phyloP scores from a whole-genome alignment of 2,797 vertebrate species.

The Eulemur coronatus region DNA sequence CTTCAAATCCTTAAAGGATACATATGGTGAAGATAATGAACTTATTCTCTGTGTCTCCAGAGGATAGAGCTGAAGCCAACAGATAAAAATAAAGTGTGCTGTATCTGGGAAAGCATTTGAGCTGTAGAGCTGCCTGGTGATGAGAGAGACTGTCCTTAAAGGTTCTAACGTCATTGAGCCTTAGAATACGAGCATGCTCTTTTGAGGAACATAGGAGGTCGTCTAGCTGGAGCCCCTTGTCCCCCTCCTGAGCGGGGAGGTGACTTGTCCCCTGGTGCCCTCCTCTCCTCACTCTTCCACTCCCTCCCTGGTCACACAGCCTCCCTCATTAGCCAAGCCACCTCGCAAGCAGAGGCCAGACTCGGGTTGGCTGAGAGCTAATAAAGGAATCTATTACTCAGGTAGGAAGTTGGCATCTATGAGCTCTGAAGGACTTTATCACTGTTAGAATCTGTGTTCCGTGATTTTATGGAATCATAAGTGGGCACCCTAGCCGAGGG shows the following conservation, averaged over 20 bases:
- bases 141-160: background rate
- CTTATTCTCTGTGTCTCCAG: background rate
- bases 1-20: background rate
- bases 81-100: background rate
- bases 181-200: background rate
- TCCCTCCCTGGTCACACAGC: background rate
- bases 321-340: background rate
- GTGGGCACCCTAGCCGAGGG: background rate
- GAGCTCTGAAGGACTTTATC: slow-evolving; percentile 43
- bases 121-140: background rate
- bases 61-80: background rate
- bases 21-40: background rate
- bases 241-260: background rate
- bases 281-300: background rate
- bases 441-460: slow-evolving; percentile 30
- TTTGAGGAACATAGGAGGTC: background rate
- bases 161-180: background rate
- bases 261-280: background rate
- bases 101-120: background rate
- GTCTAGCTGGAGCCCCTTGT: background rate
- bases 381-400: slow-evolving; percentile 13
- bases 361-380: background rate
- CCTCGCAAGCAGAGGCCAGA: background rate
- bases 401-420: background rate
- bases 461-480: slow-evolving; percentile 50